Base-by-base conservation (phyloP, 2,888 invertebrate genomes). In the Acronicta alni region DNA sequence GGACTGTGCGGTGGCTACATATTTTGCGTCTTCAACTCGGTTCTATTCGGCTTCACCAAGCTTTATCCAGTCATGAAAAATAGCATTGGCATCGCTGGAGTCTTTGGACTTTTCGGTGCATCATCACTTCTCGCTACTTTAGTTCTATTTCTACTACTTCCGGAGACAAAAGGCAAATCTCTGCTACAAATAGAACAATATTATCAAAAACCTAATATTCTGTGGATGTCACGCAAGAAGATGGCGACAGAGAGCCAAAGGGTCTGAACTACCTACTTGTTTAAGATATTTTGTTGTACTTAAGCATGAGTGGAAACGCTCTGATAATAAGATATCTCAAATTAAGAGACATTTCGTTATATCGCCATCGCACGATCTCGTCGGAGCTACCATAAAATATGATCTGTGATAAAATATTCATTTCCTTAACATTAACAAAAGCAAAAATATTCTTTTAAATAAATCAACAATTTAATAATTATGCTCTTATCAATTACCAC, bases 121-220 rank as follows among this genome's bases (percentile, higher is more conserved):
- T 95, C 96, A 0, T 95, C 97, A 1, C 79, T 96, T 0, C 70
- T 96, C 10, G 96, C 96, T 0, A 95, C 96, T 0, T 51, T 96
- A 2, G 96, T 97, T 48, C 90, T 97, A 62, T 97, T 95, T 84
- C 89, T 97, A 0, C 92, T 96, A 57, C 88, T 97, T 38, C 97
- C 97, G 10, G 97, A 97, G 89, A 97, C 97, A 0, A 97, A 96
- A 84, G 96, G 96, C 37, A 95, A 95, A 59, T 96, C 96, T 7
- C 88, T 97, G 41, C 93, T 96, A 53, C 96, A 97, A 87, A 97
- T 97, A 71, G 97, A 97, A 87, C 96, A 97, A 89, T 97, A 97
- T 86, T 97, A 97, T 81, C 95, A 96, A 75, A 96, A 96, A 73
- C 88, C 95, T 37, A 96, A 96, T 80, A 93, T 96, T 81, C 78